Conservation (phyloP, 2,113 vertebrate genomes). For the Pelobates fuscus region DNA sequence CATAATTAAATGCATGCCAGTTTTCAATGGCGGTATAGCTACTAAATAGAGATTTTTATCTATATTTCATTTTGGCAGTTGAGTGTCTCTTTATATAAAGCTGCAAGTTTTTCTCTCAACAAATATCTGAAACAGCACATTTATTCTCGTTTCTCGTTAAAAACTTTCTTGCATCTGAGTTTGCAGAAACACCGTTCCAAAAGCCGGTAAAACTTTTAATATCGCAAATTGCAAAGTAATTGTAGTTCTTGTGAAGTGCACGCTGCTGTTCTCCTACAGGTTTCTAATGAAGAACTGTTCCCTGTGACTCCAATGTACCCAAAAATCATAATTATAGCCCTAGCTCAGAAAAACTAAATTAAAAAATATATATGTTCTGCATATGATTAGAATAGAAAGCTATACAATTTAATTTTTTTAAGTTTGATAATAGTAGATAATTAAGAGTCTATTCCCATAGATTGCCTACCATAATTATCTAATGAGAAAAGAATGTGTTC, state of each 20-base stretch:
- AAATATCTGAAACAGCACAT: too few species aligned
- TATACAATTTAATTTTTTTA: constrained; percentile 21
- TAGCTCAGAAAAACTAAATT: constrained; percentile 23
- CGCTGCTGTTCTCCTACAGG: neutral
- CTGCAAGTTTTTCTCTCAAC: too few species aligned
- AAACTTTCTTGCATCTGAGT: too few species aligned
- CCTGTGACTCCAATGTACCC: constrained; percentile 17
- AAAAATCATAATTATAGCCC: constrained; percentile 45
- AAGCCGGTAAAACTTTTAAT: constrained; percentile 11
- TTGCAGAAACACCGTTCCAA: too few species aligned
- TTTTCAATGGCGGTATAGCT: too few species aligned
- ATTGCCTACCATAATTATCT: constrained; percentile 34
- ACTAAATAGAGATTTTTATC: too few species aligned
- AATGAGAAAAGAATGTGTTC: constrained; percentile 35
- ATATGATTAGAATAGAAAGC: constrained; percentile 30
- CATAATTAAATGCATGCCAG: too few species aligned
- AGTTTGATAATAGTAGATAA: constrained; percentile 11
- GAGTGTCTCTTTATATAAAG: too few species aligned
- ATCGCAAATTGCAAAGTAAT: constrained; percentile 28
- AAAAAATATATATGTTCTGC: constrained; percentile 29
- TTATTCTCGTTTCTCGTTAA: too few species aligned
- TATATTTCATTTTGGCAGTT: too few species aligned
- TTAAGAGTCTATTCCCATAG: constrained; percentile 34
- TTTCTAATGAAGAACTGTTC: constrained; percentile 33
- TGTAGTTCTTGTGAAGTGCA: constrained; percentile 37